Conservation (phyloP, 2,113 vertebrate genomes). For the Pachypanchax playfairii region DNA sequence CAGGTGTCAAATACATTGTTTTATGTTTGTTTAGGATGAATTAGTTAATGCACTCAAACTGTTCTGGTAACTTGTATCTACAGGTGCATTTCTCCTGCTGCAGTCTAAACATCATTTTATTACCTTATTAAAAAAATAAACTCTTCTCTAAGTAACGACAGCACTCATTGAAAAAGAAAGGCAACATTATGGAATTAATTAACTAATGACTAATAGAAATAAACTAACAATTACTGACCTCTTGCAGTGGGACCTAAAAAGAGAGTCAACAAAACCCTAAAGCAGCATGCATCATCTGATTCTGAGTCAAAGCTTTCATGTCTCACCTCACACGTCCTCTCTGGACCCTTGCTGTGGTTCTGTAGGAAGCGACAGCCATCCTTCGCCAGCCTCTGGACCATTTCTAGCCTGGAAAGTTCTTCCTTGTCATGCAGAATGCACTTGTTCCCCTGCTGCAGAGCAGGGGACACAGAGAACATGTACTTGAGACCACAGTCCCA, state of each 20-base stretch:
- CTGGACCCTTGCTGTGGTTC: conserved; percentile 79
- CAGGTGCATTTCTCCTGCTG: not conserved
- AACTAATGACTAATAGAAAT: not conserved
- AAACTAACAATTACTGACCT: not conserved
- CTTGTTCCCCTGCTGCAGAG: conserved; percentile 84
- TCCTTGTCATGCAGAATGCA: conserved; percentile 88
- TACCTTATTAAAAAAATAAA: not conserved
- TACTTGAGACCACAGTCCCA: conserved; percentile 96
- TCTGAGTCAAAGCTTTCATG: not conserved
- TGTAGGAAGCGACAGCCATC: conserved; percentile 89
- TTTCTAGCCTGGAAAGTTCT: conserved; percentile 88
- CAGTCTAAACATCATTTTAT: not conserved
- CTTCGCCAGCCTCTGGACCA: conserved; percentile 91
- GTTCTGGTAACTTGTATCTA: not conserved
- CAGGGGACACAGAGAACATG: conserved; percentile 90
- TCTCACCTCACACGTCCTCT: conserved; percentile 87
- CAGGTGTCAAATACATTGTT: not conserved
- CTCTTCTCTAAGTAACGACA: not conserved
- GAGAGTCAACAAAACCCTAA: not conserved
- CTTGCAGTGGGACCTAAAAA: not conserved
- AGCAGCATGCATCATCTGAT: not conserved
- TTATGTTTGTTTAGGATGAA: not conserved
- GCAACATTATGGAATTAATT: not conserved
- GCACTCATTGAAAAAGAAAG: not conserved
- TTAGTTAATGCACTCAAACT: not conserved